Conservation (phyloP, 2,797 vertebrate genomes). For the Caiman crocodilus region DNA sequence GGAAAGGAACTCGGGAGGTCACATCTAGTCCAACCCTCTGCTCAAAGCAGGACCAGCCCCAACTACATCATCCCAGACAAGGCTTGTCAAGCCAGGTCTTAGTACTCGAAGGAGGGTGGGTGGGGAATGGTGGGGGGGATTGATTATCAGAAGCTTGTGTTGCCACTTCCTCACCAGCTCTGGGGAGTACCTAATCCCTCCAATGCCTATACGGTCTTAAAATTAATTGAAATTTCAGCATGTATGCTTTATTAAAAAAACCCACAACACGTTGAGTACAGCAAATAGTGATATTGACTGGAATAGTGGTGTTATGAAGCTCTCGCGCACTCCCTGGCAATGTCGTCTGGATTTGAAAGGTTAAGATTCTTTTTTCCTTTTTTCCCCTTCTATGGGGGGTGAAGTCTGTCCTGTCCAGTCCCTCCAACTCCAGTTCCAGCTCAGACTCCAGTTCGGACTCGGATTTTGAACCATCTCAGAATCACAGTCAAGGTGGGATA, state of each 20-base stretch:
- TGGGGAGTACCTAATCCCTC: not conserved
- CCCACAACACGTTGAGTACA: not conserved
- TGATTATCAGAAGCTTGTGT: not conserved
- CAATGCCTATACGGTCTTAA: no score
- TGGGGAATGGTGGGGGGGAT: rapidly evolving
- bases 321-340: not conserved
- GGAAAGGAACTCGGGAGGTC: no score
- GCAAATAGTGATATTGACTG: not conserved
- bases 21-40: no score
- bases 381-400: conserved; percentile 71
- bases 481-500: conserved; percentile 93
- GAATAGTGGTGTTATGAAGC: not conserved
- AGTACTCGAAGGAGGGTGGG: no score
- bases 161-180: not conserved
- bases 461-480: conserved; percentile 96
- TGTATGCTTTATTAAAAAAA: not conserved
- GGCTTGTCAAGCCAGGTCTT: no score
- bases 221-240: not conserved
- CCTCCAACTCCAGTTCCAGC: conserved; percentile 94
- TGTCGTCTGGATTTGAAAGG: conserved; percentile 42
- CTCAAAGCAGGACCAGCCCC: no score
- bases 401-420: conserved; percentile 93
- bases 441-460: conserved; percentile 97
- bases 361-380: conserved; percentile 57
- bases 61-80: no score